These are phyloP conservation scores for Stichodactyla mertensii DNA, from an alignment of 64 coral and sea anemone species.

Conservation along the genomic window DNA sequence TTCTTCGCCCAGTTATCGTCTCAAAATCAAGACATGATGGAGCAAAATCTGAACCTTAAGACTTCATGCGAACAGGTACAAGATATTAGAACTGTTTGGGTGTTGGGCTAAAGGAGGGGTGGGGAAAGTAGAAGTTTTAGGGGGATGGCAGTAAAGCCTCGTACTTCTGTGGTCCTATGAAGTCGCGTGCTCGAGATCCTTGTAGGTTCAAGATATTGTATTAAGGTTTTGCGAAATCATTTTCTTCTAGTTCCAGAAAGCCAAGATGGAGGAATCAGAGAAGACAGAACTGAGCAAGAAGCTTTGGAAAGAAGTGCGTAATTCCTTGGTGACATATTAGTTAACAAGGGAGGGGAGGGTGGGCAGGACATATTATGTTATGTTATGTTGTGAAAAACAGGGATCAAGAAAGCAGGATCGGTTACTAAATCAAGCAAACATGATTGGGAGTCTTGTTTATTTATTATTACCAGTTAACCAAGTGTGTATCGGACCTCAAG, in stretches of 20 bases:
- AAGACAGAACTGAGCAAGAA: constrained; percentile 53
- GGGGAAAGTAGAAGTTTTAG: too few relatives aligned
- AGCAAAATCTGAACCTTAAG: constrained; percentile 76
- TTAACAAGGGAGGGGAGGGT: background rate
- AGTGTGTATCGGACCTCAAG: constrained; percentile 70
- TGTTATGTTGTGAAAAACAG: too few relatives aligned
- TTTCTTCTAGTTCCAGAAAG: background rate
- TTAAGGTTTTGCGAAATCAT: background rate
- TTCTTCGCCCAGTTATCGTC: constrained; percentile 36
- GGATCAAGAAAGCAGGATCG: too few relatives aligned
- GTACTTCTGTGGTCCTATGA: too few relatives aligned
- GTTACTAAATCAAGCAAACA: background rate
- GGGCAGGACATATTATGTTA: background rate
- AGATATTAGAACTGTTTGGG: background rate
- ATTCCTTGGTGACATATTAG: background rate
- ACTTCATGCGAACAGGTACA: constrained; percentile 58
- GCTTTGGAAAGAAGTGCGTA: constrained; percentile 74
- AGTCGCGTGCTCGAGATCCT: too few relatives aligned
- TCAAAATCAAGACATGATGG: constrained; percentile 79
- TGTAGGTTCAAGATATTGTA: too few relatives aligned
- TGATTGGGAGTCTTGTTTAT: background rate
- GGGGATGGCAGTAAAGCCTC: too few relatives aligned
- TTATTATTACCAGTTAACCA: constrained; percentile 23
- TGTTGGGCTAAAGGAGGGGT: too few relatives aligned
- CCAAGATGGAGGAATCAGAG: constrained; percentile 26